Percentiles rank a stretch among this genome's conserved stretches.
phyloP scores from a whole-genome alignment of 2,113 vertebrate species.

The Pseudorhombus dupliciocellatus region DNA sequence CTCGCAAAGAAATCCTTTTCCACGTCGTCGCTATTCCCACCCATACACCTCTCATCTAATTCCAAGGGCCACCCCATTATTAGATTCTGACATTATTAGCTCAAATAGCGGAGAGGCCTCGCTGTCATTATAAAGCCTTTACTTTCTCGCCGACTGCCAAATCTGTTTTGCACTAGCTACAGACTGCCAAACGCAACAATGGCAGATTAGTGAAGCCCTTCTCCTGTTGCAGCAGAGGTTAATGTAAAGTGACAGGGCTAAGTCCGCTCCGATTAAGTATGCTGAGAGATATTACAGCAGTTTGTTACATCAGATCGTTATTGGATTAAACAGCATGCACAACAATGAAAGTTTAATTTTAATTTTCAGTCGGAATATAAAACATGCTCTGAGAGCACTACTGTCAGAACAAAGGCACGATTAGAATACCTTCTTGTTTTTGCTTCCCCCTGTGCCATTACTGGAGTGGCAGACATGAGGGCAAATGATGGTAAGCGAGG shows the following conservation, averaged over 20 bases:
- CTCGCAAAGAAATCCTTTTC: conserved; percentile 44
- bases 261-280: conserved; percentile 97
- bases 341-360: conserved; percentile 96
- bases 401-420: conserved; percentile 79
- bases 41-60: conserved; percentile 70
- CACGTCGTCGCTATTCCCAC: conserved; percentile 58
- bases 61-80: conserved; percentile 74
- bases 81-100: conserved; percentile 81
- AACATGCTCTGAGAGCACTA: conserved; percentile 68
- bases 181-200: conserved; percentile 94
- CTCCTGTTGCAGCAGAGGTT: conserved; percentile 98
- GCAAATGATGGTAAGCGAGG: conserved; percentile 62
- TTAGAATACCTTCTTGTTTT: conserved; percentile 72
- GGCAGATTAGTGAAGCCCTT: conserved; percentile 92
- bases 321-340: conserved; percentile 94
- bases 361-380: conserved; percentile 82
- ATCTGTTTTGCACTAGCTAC: conserved; percentile 86
- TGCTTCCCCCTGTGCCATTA: conserved; percentile 52
- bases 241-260: conserved; percentile 99
- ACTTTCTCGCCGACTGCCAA: conserved; percentile 85
- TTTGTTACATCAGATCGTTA: conserved; percentile 95
- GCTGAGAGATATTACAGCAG: conserved; percentile 94
- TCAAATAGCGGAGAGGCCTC: conserved; percentile 80
- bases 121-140: conserved; percentile 81
- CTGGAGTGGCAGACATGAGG: conserved; percentile 59